A percentile compares a stretch with the other conserved stretches of the same genome.
Conservation (phyloP, 2,113 vertebrate species). For the Alaudala cheleensis region DNA sequence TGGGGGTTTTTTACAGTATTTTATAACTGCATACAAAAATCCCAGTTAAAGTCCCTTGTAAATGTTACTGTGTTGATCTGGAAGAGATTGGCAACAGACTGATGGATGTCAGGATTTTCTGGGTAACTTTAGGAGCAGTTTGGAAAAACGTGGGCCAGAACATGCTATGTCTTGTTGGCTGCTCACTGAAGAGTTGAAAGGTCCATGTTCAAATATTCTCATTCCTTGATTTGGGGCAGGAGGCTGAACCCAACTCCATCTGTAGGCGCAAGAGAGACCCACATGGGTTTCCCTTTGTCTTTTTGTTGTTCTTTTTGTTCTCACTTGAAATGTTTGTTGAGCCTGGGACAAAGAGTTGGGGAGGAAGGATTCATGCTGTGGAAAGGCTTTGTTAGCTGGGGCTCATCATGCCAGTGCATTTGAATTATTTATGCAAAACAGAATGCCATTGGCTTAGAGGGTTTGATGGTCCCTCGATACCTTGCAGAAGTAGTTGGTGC, state of each 20-base stretch:
- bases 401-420: not conserved
- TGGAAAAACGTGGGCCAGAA: not conserved
- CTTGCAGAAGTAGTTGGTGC: not conserved
- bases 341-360: not conserved
- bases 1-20: not conserved
- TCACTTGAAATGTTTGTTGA: not conserved
- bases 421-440: constrained; percentile 33
- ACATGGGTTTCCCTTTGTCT: not conserved
- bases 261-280: not conserved
- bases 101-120: not conserved
- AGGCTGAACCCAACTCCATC: not conserved
- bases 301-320: not conserved
- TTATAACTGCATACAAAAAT: not conserved
- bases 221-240: not conserved
- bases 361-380: not conserved
- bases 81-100: not conserved
- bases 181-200: not conserved
- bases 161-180: not conserved
- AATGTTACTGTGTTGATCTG: not conserved
- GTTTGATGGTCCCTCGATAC: not conserved
- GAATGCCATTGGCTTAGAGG: not conserved
- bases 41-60: not conserved
- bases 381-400: not conserved
- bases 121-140: not conserved
- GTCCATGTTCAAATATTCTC: not conserved